Conservation (phyloP, 2,888 invertebrate genomes). For the Luperina nickerlii region DNA sequence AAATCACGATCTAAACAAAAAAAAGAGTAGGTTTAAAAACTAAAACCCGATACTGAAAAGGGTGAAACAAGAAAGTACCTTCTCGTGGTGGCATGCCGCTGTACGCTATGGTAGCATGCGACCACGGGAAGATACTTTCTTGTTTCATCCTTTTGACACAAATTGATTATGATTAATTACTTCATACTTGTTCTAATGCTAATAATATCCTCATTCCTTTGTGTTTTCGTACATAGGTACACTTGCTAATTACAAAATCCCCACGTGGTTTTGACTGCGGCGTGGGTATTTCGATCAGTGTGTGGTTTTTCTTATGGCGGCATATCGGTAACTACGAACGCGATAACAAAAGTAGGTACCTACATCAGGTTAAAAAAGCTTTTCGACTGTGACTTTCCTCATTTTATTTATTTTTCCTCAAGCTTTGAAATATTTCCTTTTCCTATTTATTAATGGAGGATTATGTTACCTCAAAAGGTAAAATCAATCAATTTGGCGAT, state of each 20-base stretch:
- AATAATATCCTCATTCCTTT: constrained; percentile 29
- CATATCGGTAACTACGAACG: neutral
- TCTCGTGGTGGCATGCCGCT: too few relatives aligned
- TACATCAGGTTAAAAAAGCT: constrained; percentile 9
- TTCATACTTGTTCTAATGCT: neutral
- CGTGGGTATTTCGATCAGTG: constrained; percentile 19
- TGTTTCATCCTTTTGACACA: constrained; percentile 7
- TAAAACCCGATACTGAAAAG: too few relatives aligned
- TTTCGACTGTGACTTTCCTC: constrained; percentile 7
- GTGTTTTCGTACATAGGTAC: constrained; percentile 6
- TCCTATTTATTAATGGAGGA: constrained; percentile 24
- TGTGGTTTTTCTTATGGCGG: constrained; percentile 3
- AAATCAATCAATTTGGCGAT: constrained; percentile 15
- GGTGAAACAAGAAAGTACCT: too few relatives aligned
- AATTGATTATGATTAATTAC: constrained; percentile 55
- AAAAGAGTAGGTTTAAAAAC: too few relatives aligned
- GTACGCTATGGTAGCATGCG: too few relatives aligned
- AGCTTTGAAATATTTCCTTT: constrained; percentile 5
- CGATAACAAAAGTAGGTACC: neutral
- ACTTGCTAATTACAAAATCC: constrained; percentile 42
- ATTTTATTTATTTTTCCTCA: constrained; percentile 28
- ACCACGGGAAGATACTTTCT: too few relatives aligned
- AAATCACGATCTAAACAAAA: too few relatives aligned
- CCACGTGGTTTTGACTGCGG: constrained; percentile 40
- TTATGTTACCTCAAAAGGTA: constrained; percentile 4